Evolutionary conservation across 2,113 vertebrate genomes (phyloP).

Genomic region (Redunca redunca): DNA sequence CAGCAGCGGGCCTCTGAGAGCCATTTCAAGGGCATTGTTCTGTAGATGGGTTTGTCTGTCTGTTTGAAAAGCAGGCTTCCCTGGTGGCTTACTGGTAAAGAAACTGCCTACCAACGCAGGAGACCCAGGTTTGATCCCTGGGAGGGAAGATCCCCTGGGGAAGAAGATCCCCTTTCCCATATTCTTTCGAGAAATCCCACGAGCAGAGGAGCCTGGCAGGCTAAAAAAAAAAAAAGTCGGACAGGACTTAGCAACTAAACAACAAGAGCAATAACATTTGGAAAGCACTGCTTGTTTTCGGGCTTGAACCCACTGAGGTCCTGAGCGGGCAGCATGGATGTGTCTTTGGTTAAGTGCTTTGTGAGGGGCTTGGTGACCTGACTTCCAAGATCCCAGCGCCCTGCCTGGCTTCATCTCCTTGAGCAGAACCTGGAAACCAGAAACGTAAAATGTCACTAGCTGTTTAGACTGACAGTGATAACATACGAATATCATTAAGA

Average conservation of each 20-base stretch:
- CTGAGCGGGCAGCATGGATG: neutral
- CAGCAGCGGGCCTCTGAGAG: conserved; percentile 61
- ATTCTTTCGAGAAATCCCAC: neutral
- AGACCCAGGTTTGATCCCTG: neutral
- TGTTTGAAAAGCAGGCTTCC: conserved; percentile 33
- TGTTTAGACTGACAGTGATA: neutral
- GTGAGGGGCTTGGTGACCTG: neutral
- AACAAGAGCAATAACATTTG: neutral
- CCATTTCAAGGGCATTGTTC: conserved; percentile 39
- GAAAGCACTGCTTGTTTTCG: conserved; percentile 52
- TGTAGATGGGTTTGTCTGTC: conserved; percentile 56
- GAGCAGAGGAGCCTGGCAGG: neutral
- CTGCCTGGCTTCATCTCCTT: neutral
- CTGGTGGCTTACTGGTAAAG: neutral
- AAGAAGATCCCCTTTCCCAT: neutral
- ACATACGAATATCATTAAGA: neutral
- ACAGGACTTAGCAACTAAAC: neutral
- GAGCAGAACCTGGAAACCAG: neutral
- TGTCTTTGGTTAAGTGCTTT: neutral
- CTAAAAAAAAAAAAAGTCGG: neutral
- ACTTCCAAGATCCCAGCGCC: neutral
- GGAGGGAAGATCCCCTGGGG: neutral
- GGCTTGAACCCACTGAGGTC: conserved; percentile 28
- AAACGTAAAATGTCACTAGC: neutral
- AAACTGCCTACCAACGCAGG: neutral